Base-by-base conservation (phyloP, 2,797 vertebrate genomes). In the Sebastes matsubarae region DNA sequence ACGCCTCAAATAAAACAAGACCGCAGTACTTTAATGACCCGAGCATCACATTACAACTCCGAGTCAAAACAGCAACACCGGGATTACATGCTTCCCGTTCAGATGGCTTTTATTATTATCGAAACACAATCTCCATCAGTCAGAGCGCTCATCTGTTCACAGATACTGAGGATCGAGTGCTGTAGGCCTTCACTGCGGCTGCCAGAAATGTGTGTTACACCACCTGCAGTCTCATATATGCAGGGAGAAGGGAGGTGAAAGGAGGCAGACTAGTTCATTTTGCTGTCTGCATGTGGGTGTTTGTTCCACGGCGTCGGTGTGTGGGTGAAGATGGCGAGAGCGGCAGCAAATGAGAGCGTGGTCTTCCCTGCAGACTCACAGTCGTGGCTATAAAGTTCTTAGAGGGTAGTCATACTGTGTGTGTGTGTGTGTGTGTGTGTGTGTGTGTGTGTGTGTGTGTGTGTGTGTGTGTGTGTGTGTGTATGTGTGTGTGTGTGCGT, bases 331-430 rank as follows among this genome's bases (percentile, higher is more conserved):
- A 77, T 74, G 84, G 63, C 25, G 4, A 78, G 66, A 59, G 81
- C 57, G 79, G 61, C 63, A 82, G 71, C 70, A 85, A 82, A 88
- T 74, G 38, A 82, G 71, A 84, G 46, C 55, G 73, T 66, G 75
- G 73, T 83, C 69, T 75, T 85, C 80, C 67, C 82, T 81, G 78
- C 69, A 88, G 81, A 83, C 75, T 84, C 74, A 36, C 52, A 64
- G 69, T 70, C 25, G 12, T 61, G 61, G 68, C 70, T 67, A 42
- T 77, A 57, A 87, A 68, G 75, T 72, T 68, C 52, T 65, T 32
- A 59, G 50, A 80, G 58, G 36, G 32, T 54, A 57, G 34, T 61
- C 68, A 20, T 27, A 34, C 11, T 59, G 50, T 75, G 38, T 77
- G 65, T 68, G 16, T 6, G 57, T 65, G 27, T 46, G 34, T 25